Evolutionary conservation across 2,888 invertebrate genomes (phyloP).

Genomic region (Clanis bilineata): DNA sequence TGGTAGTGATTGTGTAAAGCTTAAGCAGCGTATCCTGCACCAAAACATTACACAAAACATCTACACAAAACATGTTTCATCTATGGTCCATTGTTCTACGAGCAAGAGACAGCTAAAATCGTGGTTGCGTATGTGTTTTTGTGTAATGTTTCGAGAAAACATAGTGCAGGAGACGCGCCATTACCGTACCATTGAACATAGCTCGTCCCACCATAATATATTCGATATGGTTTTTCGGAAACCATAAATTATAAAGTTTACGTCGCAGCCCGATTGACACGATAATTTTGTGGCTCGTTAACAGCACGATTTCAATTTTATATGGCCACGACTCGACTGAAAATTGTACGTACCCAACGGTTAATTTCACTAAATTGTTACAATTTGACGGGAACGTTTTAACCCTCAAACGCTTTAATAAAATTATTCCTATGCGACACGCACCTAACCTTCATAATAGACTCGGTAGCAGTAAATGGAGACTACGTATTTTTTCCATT

Average conservation of each 20-base stretch:
- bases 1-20: no score
- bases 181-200: no score
- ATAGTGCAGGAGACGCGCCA: no score
- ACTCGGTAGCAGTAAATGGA: no score
- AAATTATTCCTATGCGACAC: conserved; percentile 60
- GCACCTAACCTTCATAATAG: conserved; percentile 36
- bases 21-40: no score
- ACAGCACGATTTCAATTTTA: conserved; percentile 71
- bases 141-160: no score
- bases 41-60: no score
- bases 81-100: no score
- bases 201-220: background rate
- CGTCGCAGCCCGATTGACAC: conserved; percentile 33
- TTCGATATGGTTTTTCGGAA: background rate
- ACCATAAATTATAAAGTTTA: conserved; percentile 24
- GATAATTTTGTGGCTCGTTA: conserved; percentile 59
- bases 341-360: conserved; percentile 54
- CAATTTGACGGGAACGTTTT: conserved; percentile 59
- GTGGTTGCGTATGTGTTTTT: no score
- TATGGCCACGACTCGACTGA: conserved; percentile 49
- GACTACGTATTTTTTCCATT: no score
- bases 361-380: conserved; percentile 63
- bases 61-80: no score
- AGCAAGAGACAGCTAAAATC: no score
- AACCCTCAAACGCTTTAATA: conserved; percentile 58